Evolutionary conservation across 2,113 vertebrate species (phyloP).

Genomic region (Cisticola juncidis): DNA sequence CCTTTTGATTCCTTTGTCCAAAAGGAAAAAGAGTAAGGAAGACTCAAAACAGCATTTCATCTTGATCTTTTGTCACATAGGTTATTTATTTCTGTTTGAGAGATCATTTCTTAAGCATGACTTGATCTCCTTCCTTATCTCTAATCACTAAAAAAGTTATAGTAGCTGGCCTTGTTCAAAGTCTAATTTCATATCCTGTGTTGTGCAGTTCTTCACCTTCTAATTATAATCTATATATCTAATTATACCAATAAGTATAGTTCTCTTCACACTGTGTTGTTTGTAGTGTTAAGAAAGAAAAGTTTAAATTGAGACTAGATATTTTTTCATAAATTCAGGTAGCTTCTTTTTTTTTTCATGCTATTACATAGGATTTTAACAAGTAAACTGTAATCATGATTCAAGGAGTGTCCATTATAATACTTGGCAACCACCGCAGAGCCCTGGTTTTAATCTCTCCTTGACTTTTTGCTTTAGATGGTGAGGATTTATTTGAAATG

Average conservation of each 20-base stretch:
- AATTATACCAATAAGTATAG: background rate
- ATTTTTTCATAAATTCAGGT: background rate
- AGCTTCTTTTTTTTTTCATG: background rate
- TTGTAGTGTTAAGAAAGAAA: background rate
- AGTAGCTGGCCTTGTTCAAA: background rate
- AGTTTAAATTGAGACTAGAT: background rate
- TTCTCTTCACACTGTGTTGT: background rate
- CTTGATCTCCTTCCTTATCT: background rate
- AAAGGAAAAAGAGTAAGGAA: background rate
- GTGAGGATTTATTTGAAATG: background rate
- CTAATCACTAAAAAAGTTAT: background rate
- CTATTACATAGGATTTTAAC: background rate
- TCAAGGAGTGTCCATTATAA: background rate
- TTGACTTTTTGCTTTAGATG: background rate
- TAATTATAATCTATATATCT: background rate
- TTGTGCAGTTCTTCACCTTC: background rate
- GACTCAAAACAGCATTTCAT: background rate
- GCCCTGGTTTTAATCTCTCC: background rate
- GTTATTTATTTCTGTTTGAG: background rate
- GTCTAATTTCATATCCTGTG: background rate
- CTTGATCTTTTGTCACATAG: background rate
- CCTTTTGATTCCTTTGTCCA: background rate
- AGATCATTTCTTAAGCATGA: background rate
- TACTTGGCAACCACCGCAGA: background rate
- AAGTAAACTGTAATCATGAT: background rate